Percentiles rank a stretch among this genome's conserved stretches.
phyloP scores from a whole-genome alignment of 2,888 invertebrate species.

The Mesoligia furuncula region DNA sequence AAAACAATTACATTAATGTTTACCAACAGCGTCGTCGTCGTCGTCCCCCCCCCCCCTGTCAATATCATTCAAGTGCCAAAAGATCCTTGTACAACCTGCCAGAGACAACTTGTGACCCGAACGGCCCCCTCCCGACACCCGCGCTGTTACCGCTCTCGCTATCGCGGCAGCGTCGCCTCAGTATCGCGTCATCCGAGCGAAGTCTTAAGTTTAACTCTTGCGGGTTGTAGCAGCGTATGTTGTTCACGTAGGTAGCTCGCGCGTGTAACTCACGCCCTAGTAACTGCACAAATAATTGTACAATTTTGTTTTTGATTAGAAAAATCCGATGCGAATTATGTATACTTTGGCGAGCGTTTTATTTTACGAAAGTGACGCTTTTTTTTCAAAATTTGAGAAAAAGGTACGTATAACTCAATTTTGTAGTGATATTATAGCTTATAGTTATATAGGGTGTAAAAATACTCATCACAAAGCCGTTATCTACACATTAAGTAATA shows the following conservation, averaged over 20 bases:
- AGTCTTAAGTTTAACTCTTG: too few relatives aligned
- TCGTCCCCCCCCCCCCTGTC: too few relatives aligned
- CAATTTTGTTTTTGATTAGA: not conserved
- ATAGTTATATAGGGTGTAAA: not conserved
- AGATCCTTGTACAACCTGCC: not conserved
- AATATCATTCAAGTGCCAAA: not conserved
- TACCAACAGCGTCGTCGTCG: not conserved
- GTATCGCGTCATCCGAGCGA: too few relatives aligned
- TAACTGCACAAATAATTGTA: not conserved
- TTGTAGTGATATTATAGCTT: not conserved
- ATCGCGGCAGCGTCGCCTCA: too few relatives aligned
- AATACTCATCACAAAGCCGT: not conserved
- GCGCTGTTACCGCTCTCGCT: too few relatives aligned
- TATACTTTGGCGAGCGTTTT: conserved; percentile 12
- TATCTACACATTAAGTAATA: too few relatives aligned
- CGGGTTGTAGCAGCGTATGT: too few relatives aligned
- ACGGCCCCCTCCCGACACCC: too few relatives aligned
- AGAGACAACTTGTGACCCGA: too few relatives aligned
- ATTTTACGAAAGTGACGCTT: conserved; percentile 25
- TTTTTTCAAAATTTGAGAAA: not conserved
- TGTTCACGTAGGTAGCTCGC: not conserved
- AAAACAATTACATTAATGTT: conserved; percentile 5
- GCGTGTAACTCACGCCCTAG: not conserved
- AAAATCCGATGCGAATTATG: not conserved
- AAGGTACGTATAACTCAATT: conserved; percentile 13